Evolutionary conservation across 2,113 vertebrate species (phyloP).

Genomic region (Antennarius striatus): DNA sequence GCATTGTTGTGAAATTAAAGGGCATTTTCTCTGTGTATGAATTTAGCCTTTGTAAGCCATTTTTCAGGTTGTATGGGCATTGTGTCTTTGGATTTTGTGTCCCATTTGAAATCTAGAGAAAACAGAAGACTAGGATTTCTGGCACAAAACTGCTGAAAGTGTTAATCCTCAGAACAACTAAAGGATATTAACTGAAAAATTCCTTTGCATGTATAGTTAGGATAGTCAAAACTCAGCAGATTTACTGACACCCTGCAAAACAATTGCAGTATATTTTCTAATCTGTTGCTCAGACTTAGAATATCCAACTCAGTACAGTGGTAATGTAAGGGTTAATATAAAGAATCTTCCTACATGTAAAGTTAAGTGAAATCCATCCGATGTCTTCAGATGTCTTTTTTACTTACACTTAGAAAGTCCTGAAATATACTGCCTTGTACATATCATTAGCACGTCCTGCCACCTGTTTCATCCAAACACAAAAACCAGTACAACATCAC

Average conservation of each 20-base stretch:
- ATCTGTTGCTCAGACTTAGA: no score
- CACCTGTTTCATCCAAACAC: slow-evolving; percentile 22
- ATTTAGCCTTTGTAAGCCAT: background rate
- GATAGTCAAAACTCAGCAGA: background rate
- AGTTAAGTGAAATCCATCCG: slow-evolving; percentile 10
- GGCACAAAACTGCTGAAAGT: no score
- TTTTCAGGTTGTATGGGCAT: background rate
- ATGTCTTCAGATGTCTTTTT: background rate
- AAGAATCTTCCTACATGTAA: background rate
- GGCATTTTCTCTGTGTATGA: slow-evolving; percentile 3
- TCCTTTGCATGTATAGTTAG: no score
- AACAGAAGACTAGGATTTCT: no score
- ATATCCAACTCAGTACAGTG: background rate
- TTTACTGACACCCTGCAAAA: background rate
- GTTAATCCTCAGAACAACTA: no score
- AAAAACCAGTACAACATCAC: slow-evolving; percentile 19
- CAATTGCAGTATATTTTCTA: no score
- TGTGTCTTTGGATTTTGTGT: no score
- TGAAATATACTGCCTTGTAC: slow-evolving; percentile 19
- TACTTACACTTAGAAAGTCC: slow-evolving; percentile 6
- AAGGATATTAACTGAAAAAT: no score
- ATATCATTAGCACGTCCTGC: slow-evolving; percentile 20
- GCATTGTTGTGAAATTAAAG: background rate
- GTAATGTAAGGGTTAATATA: background rate
- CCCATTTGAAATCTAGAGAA: no score